Base-by-base conservation (phyloP, 2,888 invertebrate species). In the Hyalella azteca region DNA sequence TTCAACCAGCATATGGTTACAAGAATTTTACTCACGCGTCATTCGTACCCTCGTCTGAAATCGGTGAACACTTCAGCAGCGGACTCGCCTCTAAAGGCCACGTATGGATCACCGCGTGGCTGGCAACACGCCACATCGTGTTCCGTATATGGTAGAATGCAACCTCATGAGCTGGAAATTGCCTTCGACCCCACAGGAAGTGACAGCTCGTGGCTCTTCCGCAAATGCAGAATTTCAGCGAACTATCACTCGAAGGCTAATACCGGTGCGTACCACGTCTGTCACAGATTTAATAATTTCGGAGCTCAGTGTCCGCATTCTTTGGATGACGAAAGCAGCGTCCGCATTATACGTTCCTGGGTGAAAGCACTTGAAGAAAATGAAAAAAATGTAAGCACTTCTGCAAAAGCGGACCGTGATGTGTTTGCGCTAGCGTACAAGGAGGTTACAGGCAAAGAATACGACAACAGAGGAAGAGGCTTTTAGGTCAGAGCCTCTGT, bases 251-350 rank as follows among this genome's bases (percentile, higher is more conserved):
- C 66, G 15, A 32, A n/a, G 19, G 66, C 66, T 19, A 66, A 66
- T 36, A 29, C 36, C 4, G 32, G 36, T 36, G 66, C 66, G 2
- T 13, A 66, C 15, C 66, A 66, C 36, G 66, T 66, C 2, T 66
- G 66, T 19, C 66, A 66, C 26, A 66, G 66, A n/a, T 66, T 66
- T 29, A 66, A 66, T 36, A 36, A n/a, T 66, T 66, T 66, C 66
- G 29, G 39, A 29, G 32, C 3, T 19, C 4, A n/a, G 36, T 66
- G 66, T 36, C 66, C 66, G 19, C 66, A 66, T 66, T 15, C 66
- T 15, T 4, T 66, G 36, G 66, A 36, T 19, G 36, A 66, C 36
- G 66, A 66, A 66, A 36, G 9, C 22, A 36, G 66, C 13, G 39
- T 36, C 2, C 3, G 36, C 19, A 4, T 66, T 7, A n/a, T 66